Percentiles rank a stretch among this genome's conserved stretches.
phyloP scores from a whole-genome alignment of 2,113 vertebrate species.

The Ascaphus truei region DNA sequence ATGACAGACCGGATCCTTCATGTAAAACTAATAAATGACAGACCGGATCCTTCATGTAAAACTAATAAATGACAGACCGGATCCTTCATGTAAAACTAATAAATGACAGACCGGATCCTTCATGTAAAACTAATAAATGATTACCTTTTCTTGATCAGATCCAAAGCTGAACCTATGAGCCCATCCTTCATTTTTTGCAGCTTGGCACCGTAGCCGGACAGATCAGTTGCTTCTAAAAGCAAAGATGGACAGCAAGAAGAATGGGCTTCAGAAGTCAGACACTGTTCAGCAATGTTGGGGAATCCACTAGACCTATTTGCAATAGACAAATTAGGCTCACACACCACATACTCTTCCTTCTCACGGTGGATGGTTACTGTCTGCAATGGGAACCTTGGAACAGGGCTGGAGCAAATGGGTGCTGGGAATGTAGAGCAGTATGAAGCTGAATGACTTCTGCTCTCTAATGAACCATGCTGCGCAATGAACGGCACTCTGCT shows the following conservation, averaged over 20 bases:
- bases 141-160: constrained; percentile 90
- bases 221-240: constrained; percentile 76
- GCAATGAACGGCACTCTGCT: background rate
- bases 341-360: constrained; percentile 36
- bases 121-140: too few relatives aligned
- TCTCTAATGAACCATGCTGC: constrained; percentile 22
- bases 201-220: constrained; percentile 81
- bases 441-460: constrained; percentile 23
- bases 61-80: too few relatives aligned
- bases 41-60: too few relatives aligned
- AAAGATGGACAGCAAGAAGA: constrained; percentile 82
- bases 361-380: constrained; percentile 42
- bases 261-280: constrained; percentile 58
- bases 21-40: too few relatives aligned
- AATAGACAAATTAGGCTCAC: constrained; percentile 41
- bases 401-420: constrained; percentile 69
- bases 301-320: constrained; percentile 39
- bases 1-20: too few relatives aligned
- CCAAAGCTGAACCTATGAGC: constrained; percentile 79
- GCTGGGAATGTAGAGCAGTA: constrained; percentile 16
- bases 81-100: too few relatives aligned
- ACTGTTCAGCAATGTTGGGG: constrained; percentile 54
- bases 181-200: constrained; percentile 87
- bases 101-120: too few relatives aligned
- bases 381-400: constrained; percentile 71